Conservation (phyloP, 2,797 vertebrate genomes). For the Strix occidentalis region DNA sequence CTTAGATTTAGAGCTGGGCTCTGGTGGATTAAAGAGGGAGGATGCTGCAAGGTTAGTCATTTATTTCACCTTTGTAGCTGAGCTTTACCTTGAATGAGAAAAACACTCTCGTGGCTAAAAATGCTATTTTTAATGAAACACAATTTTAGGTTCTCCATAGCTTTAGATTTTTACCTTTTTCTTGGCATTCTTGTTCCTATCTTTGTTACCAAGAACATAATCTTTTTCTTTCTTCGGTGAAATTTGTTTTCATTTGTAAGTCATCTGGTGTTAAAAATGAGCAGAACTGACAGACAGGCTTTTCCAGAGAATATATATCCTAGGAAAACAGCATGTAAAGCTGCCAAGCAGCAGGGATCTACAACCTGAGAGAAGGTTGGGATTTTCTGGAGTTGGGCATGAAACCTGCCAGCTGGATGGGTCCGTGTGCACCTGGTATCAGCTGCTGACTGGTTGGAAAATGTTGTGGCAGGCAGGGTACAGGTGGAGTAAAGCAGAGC, state of each 20-base stretch:
- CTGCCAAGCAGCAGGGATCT: not conserved
- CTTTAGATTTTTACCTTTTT: not conserved
- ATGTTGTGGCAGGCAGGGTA: not conserved
- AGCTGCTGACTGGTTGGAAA: not conserved
- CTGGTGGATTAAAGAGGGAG: not conserved
- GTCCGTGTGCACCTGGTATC: not conserved
- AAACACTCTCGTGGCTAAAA: not conserved
- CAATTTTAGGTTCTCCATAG: not conserved
- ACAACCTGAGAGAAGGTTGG: not conserved
- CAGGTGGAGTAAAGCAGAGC: not conserved
- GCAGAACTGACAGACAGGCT: not conserved
- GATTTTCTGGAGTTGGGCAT: not conserved
- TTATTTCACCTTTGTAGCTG: not conserved
- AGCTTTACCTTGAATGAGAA: not conserved
- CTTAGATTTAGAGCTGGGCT: not conserved
- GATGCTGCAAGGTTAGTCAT: not conserved
- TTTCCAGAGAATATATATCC: not conserved
- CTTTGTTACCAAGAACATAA: not conserved
- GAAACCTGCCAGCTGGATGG: not conserved
- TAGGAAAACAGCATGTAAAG: not conserved
- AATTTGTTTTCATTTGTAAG: not conserved
- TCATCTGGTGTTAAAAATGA: not conserved
- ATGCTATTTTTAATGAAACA: not conserved
- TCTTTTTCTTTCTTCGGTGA: not conserved
- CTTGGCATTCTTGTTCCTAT: not conserved